Evolutionary conservation across 1,140 invertebrate genomes (phyloP).

Genomic region (Drosophila athabasca): DNA sequence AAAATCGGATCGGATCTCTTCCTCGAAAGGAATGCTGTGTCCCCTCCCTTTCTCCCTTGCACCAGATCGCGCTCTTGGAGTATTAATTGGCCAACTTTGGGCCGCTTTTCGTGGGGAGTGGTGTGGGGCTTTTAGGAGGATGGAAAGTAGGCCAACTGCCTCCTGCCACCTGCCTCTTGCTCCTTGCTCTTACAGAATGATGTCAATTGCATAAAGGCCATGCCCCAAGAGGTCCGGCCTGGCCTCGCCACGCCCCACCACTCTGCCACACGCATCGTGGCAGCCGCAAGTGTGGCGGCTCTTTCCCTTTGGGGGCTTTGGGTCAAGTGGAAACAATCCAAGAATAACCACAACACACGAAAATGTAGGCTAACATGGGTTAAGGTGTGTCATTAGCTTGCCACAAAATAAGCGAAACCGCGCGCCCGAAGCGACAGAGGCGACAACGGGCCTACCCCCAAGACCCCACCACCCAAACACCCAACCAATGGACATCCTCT

Average conservation of each 20-base stretch:
- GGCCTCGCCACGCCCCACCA: background rate
- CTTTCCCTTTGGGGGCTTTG: conserved; percentile 45
- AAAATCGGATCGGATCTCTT: no score
- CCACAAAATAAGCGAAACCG: conserved; percentile 14
- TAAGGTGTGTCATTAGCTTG: conserved; percentile 71
- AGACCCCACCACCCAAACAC: no score
- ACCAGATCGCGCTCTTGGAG: no score
- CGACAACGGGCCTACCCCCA: no score
- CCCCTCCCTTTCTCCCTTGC: no score
- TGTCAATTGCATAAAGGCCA: conserved; percentile 75
- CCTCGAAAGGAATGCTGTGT: no score
- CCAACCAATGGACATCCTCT: no score
- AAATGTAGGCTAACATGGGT: conserved; percentile 64
- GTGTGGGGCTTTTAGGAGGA: background rate
- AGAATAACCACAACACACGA: conserved; percentile 43
- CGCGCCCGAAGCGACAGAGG: no score
- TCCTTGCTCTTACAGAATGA: conserved; percentile 31
- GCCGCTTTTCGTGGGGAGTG: background rate
- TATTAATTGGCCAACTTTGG: no score
- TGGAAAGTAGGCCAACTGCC: conserved; percentile 51
- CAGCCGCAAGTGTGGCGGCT: conserved; percentile 1
- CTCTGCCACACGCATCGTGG: conserved; percentile 6
- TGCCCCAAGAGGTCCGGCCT: conserved; percentile 10
- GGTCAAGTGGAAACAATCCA: conserved; percentile 60
- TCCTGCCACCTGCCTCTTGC: background rate